Base-by-base conservation (phyloP, 2,113 vertebrate genomes). In the Ochotona princeps region DNA sequence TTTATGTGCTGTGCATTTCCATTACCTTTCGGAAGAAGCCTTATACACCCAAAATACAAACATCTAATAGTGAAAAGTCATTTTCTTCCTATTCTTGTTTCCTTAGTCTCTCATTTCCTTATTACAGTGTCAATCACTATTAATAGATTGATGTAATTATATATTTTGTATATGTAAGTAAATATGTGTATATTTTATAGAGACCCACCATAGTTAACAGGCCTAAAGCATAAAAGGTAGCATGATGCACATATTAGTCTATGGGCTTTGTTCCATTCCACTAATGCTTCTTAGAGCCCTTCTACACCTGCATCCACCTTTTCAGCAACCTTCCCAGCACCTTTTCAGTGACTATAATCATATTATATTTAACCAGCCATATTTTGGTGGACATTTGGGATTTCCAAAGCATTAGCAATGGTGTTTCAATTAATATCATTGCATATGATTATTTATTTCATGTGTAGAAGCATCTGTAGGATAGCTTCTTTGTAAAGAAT, bases 401-500 rank as follows among this genome's bases (percentile, higher is more conserved):
- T 78, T 94, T 82, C 54, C 65, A 76, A 44, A 81, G 91, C 80
- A 49, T 81, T 76, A 84, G 9, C 61, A 93, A 61, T 4, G 76
- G 70, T 14, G 30, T 54, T 81, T 87, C 11, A 26, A 18, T 54
- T 26, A 91, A 60, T n/a, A 91, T 83, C 30, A 32, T 5, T 74
- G 21, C 2, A 30, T 47, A 54, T 57, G 18, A 89, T 57, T 35
- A 28, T 61, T 66, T 90, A 10, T 74, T 51, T 23, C 12, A 3
- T 10, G 1, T 60, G 4, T 35, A 51, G 57, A 12, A 44, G 66
- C 65, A n/a, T 69, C 18, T 73, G 2, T 30, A 67, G 28, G 30
- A 54, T 20, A n/a, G 2, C 49, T 84, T 87, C 54, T 26, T 44
- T 12, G 11, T 60, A 74, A 79, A 65, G n/a, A 81, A 91, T 57